Conservation (phyloP, 2,888 invertebrate species). For the Epistrophe grossulariae region DNA sequence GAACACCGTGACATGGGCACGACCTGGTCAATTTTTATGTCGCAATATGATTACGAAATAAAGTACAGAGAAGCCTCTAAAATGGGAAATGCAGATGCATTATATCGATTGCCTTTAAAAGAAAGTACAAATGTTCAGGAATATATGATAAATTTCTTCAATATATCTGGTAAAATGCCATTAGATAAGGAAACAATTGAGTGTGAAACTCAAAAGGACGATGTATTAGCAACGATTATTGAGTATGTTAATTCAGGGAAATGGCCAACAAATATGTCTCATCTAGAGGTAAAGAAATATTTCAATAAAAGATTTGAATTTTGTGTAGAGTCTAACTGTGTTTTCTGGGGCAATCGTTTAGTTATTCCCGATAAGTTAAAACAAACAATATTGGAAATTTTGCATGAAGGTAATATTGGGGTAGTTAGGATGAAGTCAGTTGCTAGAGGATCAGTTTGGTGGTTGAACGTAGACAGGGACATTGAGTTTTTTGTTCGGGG, state of each 20-base stretch:
- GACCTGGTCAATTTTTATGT: conserved; percentile 20
- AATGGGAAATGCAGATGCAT: background rate
- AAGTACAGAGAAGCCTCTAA: conserved; percentile 17
- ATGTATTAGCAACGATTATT: too few relatives aligned
- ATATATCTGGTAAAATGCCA: background rate
- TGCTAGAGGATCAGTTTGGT: background rate
- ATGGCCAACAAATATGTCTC: background rate
- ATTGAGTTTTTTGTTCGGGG: conserved; percentile 8
- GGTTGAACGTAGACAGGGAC: conserved; percentile 7
- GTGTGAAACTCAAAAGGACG: background rate
- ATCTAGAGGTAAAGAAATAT: background rate
- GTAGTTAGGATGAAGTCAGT: background rate
- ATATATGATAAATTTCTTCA: background rate
- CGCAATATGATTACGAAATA: conserved; percentile 11
- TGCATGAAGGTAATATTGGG: background rate
- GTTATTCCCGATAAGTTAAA: background rate
- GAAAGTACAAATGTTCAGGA: conserved; percentile 7
- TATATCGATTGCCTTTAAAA: background rate
- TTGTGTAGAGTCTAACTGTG: background rate
- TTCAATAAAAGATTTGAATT: background rate
- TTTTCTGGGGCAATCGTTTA: background rate
- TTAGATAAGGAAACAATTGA: background rate
- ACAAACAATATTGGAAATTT: background rate
- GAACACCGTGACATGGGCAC: background rate
- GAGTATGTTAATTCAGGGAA: background rate